These are phyloP conservation scores for Hyperopisus bebe DNA, from an alignment of 2,113 vertebrate species.

Conservation along the genomic window DNA sequence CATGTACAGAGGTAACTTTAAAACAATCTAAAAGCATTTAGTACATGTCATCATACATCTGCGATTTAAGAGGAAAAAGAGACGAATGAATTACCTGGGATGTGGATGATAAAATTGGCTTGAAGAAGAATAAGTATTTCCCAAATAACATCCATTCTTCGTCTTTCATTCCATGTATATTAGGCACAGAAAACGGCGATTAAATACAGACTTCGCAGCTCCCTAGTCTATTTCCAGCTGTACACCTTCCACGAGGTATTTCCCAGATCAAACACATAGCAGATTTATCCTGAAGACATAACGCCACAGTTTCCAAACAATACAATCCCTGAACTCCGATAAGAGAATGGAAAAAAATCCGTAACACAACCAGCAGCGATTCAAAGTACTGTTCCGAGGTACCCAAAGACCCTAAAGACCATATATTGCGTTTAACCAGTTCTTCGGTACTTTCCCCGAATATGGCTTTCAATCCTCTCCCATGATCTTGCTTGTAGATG, in stretches of 20 bases:
- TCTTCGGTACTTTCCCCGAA: constrained; percentile 33
- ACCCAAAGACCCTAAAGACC: constrained; percentile 34
- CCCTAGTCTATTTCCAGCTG: constrained; percentile 69
- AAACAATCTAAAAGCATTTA: neutral
- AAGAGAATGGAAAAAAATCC: constrained; percentile 30
- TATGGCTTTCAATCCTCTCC: constrained; percentile 35
- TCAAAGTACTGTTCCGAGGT: constrained; percentile 46
- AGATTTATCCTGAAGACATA: constrained; percentile 51
- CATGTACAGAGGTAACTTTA: neutral
- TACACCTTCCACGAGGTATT: constrained; percentile 74
- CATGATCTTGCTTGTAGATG: constrained; percentile 35
- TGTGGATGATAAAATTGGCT: constrained; percentile 90
- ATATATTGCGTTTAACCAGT: constrained; percentile 27
- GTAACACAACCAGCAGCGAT: constrained; percentile 27
- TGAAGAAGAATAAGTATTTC: constrained; percentile 95
- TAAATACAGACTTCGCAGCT: constrained; percentile 72
- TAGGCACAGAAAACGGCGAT: constrained; percentile 69
- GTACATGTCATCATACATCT: neutral
- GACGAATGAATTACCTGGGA: constrained; percentile 76
- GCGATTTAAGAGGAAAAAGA: neutral
- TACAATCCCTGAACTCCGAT: constrained; percentile 43
- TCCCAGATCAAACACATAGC: constrained; percentile 81
- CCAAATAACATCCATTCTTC: constrained; percentile 97
- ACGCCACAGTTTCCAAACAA: constrained; percentile 35
- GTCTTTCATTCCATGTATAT: constrained; percentile 94